These are phyloP conservation scores for Cabera pusaria DNA, from an alignment of 2,888 invertebrate species.

Conservation along the genomic window DNA sequence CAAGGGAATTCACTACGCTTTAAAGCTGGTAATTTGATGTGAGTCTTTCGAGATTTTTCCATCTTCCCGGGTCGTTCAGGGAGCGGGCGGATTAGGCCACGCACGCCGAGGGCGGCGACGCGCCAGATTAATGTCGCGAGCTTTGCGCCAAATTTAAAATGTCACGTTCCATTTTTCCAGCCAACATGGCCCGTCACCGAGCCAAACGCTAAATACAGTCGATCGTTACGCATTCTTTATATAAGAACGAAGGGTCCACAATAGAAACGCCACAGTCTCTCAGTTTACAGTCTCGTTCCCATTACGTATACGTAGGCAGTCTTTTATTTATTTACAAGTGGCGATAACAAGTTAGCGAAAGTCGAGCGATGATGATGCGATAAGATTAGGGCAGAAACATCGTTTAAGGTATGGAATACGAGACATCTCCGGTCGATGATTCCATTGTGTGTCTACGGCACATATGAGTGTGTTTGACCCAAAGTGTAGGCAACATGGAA, in stretches of 20 bases:
- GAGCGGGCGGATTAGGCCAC: constrained; percentile 75
- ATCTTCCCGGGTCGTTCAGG: constrained; percentile 74
- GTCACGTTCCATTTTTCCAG: constrained; percentile 79
- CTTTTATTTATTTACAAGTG: constrained; percentile 4
- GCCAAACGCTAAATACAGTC: constrained; percentile 58
- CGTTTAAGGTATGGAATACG: constrained; percentile 51
- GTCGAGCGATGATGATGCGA: constrained; percentile 33
- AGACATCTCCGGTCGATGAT: constrained; percentile 57
- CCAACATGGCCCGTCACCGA: constrained; percentile 64
- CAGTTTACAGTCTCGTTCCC: constrained; percentile 20
- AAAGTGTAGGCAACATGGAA: constrained; percentile 68
- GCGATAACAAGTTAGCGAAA: not conserved
- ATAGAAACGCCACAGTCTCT: constrained; percentile 5
- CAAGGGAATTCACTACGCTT: constrained; percentile 75
- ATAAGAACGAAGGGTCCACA: constrained; percentile 30
- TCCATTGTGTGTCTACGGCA: constrained; percentile 51
- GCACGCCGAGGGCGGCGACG: constrained; percentile 73
- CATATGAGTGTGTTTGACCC: constrained; percentile 60
- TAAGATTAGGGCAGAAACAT: constrained; percentile 30
- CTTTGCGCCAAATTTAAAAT: constrained; percentile 79
- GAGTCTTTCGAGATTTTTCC: constrained; percentile 80
- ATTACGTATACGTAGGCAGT: constrained; percentile 12
- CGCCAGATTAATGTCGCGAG: constrained; percentile 78
- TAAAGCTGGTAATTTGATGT: constrained; percentile 82
- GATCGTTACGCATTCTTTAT: constrained; percentile 51